These are phyloP conservation scores for Xylocopa sonorina DNA, from an alignment of 1,140 invertebrate species.

Conservation along the genomic window DNA sequence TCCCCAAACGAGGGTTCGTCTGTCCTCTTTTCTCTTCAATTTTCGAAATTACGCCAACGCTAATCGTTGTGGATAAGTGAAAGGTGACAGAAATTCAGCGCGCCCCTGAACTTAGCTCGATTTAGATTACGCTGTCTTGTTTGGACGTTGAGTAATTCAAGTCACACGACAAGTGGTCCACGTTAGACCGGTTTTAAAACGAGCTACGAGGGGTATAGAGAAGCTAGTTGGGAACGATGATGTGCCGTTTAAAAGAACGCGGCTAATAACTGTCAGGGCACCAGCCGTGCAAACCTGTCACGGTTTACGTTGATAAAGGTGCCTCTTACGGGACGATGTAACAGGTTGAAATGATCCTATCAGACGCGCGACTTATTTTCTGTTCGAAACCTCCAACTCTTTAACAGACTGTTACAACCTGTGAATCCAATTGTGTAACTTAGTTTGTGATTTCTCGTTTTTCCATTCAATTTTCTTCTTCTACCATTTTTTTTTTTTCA, in stretches of 20 bases:
- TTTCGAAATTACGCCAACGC: too few relatives aligned
- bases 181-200: constrained; percentile 2
- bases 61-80: too few relatives aligned
- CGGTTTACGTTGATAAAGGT: constrained; percentile 23
- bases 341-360: not conserved
- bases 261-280: constrained; percentile 33
- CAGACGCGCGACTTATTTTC: too few relatives aligned
- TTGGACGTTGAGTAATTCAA: not conserved
- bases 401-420: too few relatives aligned
- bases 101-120: not conserved
- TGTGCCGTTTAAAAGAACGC: constrained; percentile 16
- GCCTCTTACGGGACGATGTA: constrained; percentile 3
- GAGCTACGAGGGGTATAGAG: not conserved
- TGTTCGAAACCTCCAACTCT: too few relatives aligned
- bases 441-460: too few relatives aligned
- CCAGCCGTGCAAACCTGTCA: not conserved
- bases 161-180: not conserved
- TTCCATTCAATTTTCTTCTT: too few relatives aligned
- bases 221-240: constrained; percentile 20
- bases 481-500: not conserved
- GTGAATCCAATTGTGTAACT: too few relatives aligned
- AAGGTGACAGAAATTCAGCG: too few relatives aligned
- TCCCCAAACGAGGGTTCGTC: too few relatives aligned
- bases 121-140: not conserved
- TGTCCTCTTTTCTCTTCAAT: too few relatives aligned